A percentile compares a stretch with the other conserved stretches of the same genome.
Evolutionary conservation across 23 tunicate species (phyloP).

Genomic region (Styela plicata): DNA sequence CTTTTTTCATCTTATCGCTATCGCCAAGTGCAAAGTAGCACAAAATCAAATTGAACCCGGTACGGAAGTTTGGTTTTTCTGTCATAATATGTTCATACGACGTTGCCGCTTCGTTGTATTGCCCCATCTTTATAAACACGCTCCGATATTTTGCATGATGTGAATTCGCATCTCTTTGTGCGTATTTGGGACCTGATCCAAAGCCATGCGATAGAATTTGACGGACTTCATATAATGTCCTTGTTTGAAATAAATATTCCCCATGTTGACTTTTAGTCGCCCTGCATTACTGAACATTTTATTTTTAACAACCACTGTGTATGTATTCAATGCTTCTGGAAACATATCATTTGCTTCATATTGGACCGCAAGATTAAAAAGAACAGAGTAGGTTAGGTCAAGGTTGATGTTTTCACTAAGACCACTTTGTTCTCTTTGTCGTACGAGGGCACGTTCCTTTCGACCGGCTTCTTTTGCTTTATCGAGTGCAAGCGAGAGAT

Average conservation of each 20-base stretch:
- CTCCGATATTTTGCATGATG: slow-evolving; percentile 93
- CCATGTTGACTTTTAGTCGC: slow-evolving; percentile 92
- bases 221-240: slow-evolving; percentile 69
- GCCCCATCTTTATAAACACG: slow-evolving; percentile 94
- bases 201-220: slow-evolving; percentile 92
- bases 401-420: slow-evolving; percentile 84
- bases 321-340: slow-evolving; percentile 85
- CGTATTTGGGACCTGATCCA: slow-evolving; percentile 91
- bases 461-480: slow-evolving; percentile 94
- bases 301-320: slow-evolving; percentile 93
- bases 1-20: slow-evolving; percentile 80
- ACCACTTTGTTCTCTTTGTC: slow-evolving; percentile 88
- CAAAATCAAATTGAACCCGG: slow-evolving; percentile 83
- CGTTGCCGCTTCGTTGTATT: slow-evolving; percentile 90
- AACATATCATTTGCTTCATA: slow-evolving; percentile 96
- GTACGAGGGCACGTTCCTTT: slow-evolving; percentile 79
- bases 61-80: slow-evolving; percentile 92
- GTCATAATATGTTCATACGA: slow-evolving; percentile 98
- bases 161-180: slow-evolving; percentile 74
- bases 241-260: slow-evolving; percentile 91
- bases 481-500: slow-evolving; percentile 52
- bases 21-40: slow-evolving; percentile 94
- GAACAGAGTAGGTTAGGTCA: slow-evolving; percentile 84
- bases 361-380: slow-evolving; percentile 90
- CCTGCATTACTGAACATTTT: slow-evolving; percentile 97